Evolutionary conservation across 2,888 invertebrate genomes (phyloP).

Genomic region (Chalcis sispes): DNA sequence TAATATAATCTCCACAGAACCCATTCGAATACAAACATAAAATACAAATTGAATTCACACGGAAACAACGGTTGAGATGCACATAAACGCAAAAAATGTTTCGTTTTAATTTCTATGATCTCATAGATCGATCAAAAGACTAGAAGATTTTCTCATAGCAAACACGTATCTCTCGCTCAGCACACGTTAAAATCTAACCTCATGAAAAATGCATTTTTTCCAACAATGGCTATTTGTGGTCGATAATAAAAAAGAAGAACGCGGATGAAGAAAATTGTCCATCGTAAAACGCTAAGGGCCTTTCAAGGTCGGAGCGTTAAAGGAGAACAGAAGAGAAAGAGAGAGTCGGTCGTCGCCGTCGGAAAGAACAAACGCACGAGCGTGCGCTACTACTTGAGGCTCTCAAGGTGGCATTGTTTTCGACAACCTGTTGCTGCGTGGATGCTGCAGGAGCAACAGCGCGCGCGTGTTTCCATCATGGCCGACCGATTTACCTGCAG

Average conservation of each 20-base stretch:
- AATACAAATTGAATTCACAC: background rate
- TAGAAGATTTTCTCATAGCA: no score
- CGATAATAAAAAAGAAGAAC: slow-evolving; percentile 15
- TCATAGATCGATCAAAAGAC: background rate
- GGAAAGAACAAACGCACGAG: background rate
- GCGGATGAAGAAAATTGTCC: background rate
- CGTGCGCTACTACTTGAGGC: slow-evolving; percentile 9
- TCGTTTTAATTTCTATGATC: background rate
- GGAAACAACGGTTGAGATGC: no score
- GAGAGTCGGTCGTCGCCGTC: no score
- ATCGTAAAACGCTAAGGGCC: slow-evolving; percentile 19
- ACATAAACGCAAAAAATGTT: background rate
- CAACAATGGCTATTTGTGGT: background rate
- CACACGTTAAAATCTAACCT: slow-evolving; percentile 12
- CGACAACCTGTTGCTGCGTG: slow-evolving; percentile 61
- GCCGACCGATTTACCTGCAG: slow-evolving; percentile 66
- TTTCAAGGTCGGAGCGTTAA: slow-evolving; percentile 7
- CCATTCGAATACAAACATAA: slow-evolving; percentile 27
- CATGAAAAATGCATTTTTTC: background rate
- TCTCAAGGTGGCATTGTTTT: slow-evolving; percentile 48
- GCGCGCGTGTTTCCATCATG: slow-evolving; percentile 59
- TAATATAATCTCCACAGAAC: background rate
- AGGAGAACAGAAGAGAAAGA: background rate
- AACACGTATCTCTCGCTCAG: background rate
- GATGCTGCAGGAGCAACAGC: no score